A percentile compares a stretch with the other conserved stretches of the same genome.
phyloP scores from a whole-genome alignment of 64 coral and sea anemone species.

The Montipora foliosa region DNA sequence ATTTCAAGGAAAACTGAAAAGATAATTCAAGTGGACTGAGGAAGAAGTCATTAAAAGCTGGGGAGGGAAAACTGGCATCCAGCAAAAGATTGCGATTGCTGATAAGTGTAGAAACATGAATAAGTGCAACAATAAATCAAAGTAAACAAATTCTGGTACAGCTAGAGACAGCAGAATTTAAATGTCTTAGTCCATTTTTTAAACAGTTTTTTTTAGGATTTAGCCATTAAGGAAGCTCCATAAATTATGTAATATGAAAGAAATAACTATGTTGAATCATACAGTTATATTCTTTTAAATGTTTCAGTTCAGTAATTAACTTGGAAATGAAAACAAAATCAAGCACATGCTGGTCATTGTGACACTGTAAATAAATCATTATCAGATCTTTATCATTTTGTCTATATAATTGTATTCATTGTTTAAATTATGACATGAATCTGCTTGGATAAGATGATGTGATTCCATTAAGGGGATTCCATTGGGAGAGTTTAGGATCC shows the following conservation, averaged over 20 bases:
- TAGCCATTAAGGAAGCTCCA: neutral
- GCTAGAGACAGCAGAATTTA: neutral
- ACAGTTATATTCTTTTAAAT: no score
- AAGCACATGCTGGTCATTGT: no score
- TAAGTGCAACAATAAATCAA: constrained; percentile 19
- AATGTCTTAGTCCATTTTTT: neutral
- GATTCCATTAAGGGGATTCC: neutral
- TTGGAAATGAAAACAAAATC: no score
- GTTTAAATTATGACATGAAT: neutral
- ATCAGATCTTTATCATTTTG: neutral
- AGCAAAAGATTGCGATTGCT: constrained; percentile 64
- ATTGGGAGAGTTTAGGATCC: neutral
- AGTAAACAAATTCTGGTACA: neutral
- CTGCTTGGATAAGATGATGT: neutral
- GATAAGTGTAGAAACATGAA: constrained; percentile 44
- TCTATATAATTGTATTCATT: neutral
- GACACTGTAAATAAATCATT: neutral
- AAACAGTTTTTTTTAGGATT: neutral
- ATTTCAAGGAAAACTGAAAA: constrained; percentile 13
- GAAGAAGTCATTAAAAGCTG: constrained; percentile 5
- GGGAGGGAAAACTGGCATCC: constrained; percentile 32
- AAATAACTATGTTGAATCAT: no score
- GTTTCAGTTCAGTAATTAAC: no score
- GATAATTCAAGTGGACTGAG: constrained; percentile 14
- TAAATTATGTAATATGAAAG: no score